Evolutionary conservation across 2,888 invertebrate genomes (phyloP).

Genomic region (Microchrysa polita): DNA sequence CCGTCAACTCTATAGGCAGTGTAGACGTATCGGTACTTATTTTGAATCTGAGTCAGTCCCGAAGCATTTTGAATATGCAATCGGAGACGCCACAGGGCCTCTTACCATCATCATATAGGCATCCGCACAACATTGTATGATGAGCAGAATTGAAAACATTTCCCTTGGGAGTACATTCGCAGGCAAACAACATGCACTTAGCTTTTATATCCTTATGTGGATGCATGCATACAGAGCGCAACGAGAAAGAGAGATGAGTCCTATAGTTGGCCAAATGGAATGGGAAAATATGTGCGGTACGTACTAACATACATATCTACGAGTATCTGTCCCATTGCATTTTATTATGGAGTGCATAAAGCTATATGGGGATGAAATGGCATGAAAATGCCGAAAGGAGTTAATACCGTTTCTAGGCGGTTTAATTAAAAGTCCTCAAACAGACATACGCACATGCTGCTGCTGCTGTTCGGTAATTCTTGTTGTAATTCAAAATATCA

Average conservation of each 20-base stretch:
- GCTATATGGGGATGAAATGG: slow-evolving; percentile 30
- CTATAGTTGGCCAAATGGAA: slow-evolving; percentile 1
- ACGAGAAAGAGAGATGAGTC: slow-evolving; percentile 25
- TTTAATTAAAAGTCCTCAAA: slow-evolving; percentile 48
- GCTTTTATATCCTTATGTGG: slow-evolving; percentile 35
- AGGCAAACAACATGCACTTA: slow-evolving; percentile 47
- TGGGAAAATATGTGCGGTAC: neutral
- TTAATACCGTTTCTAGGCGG: slow-evolving; percentile 44
- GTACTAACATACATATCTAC: neutral
- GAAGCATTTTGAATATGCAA: slow-evolving; percentile 36
- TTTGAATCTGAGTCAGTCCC: neutral
- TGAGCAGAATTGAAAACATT: slow-evolving; percentile 47
- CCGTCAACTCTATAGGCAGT: slow-evolving; percentile 37
- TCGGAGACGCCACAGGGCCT: slow-evolving; percentile 39
- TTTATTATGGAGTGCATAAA: slow-evolving; percentile 15
- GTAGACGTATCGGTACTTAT: slow-evolving; percentile 17
- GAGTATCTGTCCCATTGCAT: slow-evolving; percentile 30
- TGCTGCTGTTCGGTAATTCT: too few species aligned
- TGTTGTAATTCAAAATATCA: slow-evolving; percentile 16
- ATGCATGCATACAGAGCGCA: too few species aligned
- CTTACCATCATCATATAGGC: neutral
- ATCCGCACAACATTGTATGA: neutral
- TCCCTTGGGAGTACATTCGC: slow-evolving; percentile 49
- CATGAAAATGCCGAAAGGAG: slow-evolving; percentile 36
- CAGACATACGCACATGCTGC: slow-evolving; percentile 40